Evolutionary conservation across 2,797 vertebrate genomes (phyloP).

Genomic region (Clarias pachynema): DNA sequence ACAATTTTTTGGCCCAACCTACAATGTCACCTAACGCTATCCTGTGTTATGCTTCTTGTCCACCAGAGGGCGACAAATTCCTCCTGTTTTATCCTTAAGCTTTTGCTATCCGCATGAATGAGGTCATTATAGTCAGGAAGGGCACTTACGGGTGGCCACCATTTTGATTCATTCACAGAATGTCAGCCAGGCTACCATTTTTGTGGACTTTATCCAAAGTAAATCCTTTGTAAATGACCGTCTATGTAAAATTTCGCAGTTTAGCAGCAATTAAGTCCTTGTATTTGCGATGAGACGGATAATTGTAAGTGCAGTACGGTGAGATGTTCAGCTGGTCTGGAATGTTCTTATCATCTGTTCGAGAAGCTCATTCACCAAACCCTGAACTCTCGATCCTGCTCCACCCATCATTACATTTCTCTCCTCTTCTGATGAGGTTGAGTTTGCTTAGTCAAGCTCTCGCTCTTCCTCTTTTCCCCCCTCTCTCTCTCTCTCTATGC

Average conservation of each 20-base stretch:
- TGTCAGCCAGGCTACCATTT: neutral
- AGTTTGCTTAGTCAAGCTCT: constrained; percentile 45
- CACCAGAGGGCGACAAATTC: constrained; percentile 52
- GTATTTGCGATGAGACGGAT: neutral
- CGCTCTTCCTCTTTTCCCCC: constrained; percentile 14
- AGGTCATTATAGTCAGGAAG: constrained; percentile 55
- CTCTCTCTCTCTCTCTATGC: neutral
- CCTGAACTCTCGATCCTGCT: constrained; percentile 6
- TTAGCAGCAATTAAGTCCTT: neutral
- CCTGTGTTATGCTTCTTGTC: neutral
- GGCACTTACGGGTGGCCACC: constrained; percentile 44
- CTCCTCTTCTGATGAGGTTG: constrained; percentile 24
- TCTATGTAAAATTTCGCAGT: too few species aligned
- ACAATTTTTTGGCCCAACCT: neutral
- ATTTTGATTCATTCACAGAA: constrained; percentile 54
- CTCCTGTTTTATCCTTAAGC: neutral
- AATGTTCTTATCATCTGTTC: neutral
- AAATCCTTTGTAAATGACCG: too few species aligned
- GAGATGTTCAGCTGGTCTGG: neutral
- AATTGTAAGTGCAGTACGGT: neutral
- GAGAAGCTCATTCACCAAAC: constrained; percentile 15
- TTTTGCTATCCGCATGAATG: constrained; percentile 52
- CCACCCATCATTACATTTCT: constrained; percentile 36
- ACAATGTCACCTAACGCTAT: neutral
- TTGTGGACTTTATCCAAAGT: neutral